Conservation (phyloP, 2,797 vertebrate species). For the Pogonophryne albipinna region DNA sequence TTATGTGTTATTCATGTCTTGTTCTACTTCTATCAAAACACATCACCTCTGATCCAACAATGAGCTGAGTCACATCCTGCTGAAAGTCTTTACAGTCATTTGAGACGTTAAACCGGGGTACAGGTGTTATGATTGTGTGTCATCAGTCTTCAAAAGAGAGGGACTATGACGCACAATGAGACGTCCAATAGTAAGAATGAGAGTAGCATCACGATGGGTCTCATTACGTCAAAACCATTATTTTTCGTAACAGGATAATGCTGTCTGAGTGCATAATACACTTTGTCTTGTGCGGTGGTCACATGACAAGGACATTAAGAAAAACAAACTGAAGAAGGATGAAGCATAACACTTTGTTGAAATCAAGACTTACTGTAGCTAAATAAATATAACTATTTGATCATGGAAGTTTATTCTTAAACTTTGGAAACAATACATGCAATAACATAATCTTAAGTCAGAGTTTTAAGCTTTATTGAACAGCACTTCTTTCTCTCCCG, state of each 20-base stretch:
- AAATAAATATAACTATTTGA: slow-evolving; percentile 18
- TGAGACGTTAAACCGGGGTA: not conserved
- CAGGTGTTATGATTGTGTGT: slow-evolving; percentile 26
- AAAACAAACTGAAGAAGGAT: not conserved
- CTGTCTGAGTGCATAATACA: not conserved
- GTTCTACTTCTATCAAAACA: not conserved
- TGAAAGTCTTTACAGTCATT: not conserved
- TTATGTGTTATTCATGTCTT: not conserved
- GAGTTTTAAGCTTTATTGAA: not conserved
- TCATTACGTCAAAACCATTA: not conserved
- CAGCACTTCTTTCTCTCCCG: not conserved
- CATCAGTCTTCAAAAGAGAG: not conserved
- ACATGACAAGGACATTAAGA: not conserved
- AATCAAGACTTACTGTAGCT: not conserved
- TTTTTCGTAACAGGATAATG: not conserved
- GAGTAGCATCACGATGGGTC: not conserved
- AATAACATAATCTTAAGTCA: not conserved
- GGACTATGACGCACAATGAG: not conserved
- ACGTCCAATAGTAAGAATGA: not conserved
- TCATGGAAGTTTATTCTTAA: not conserved
- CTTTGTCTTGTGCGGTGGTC: not conserved
- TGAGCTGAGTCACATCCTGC: slow-evolving; percentile 34
- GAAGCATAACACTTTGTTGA: not conserved
- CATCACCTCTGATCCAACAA: not conserved
- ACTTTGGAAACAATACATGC: not conserved